A percentile compares a stretch with the other conserved stretches of the same genome.
phyloP scores from a whole-genome alignment of 1,140 invertebrate genomes.

The Zaprionus taronus region DNA sequence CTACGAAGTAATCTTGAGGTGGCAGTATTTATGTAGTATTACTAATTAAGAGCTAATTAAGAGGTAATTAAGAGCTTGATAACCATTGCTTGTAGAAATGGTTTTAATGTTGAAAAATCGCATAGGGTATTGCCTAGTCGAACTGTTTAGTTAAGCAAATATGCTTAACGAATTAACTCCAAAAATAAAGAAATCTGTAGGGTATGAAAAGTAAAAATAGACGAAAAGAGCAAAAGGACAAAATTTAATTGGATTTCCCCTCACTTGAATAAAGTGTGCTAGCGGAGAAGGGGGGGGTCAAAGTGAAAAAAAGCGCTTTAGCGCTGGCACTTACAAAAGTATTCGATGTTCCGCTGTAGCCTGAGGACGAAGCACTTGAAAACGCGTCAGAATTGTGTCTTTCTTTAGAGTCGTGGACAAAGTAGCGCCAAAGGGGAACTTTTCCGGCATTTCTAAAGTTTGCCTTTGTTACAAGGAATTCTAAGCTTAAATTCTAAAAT shows the following conservation, averaged over 20 bases:
- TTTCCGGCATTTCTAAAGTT: conserved; percentile 2
- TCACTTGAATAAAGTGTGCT: neutral
- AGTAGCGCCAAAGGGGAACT: conserved; percentile 11
- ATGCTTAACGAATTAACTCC: neutral
- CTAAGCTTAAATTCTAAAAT: neutral
- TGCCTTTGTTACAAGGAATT: neutral
- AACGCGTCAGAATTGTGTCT: conserved; percentile 28
- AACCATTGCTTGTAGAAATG: no score
- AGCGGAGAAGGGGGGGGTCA: neutral
- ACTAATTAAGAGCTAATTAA: neutral
- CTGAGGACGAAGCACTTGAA: conserved; percentile 20
- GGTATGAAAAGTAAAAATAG: conserved; percentile 10
- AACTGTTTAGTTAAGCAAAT: neutral
- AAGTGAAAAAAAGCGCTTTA: conserved; percentile 22
- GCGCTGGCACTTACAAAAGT: conserved; percentile 24
- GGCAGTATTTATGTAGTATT: neutral
- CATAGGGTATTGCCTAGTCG: neutral
- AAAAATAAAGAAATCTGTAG: neutral
- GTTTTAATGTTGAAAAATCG: no score
- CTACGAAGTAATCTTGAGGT: neutral
- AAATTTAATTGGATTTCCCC: conserved; percentile 37
- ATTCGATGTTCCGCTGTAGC: conserved; percentile 19
- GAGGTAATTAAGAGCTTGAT: neutral
- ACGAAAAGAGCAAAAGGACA: conserved; percentile 11
- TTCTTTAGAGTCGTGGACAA: conserved; percentile 25